These are phyloP conservation scores for Microctenopoma lineatum DNA, from an alignment of 2,797 vertebrate species.

Conservation along the genomic window DNA sequence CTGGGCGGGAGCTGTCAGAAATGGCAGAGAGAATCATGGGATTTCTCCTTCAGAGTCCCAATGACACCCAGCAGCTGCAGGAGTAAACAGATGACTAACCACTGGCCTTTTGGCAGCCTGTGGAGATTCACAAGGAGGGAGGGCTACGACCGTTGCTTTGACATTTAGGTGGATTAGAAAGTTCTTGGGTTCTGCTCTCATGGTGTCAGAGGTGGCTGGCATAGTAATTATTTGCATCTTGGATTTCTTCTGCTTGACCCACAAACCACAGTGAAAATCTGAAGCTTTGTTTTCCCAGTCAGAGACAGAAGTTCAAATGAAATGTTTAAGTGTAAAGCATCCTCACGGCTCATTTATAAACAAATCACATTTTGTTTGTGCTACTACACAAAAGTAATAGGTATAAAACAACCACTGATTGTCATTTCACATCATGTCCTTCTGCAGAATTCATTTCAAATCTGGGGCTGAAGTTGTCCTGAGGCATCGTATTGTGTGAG, in stretches of 20 bases:
- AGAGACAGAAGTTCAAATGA: slow-evolving; percentile 20
- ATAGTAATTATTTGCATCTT: slow-evolving; percentile 73
- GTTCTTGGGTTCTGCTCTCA: slow-evolving; percentile 75
- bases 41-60: slow-evolving; percentile 80
- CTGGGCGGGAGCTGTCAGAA: slow-evolving; percentile 79
- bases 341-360: slow-evolving; percentile 43
- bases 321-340: slow-evolving; percentile 32
- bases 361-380: slow-evolving; percentile 44
- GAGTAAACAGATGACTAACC: slow-evolving; percentile 84
- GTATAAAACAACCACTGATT: slow-evolving; percentile 41
- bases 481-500: slow-evolving; percentile 59
- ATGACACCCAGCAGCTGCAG: slow-evolving; percentile 81
- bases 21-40: slow-evolving; percentile 82
- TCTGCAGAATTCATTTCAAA: slow-evolving; percentile 64
- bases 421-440: slow-evolving; percentile 63
- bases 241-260: slow-evolving; percentile 54
- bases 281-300: slow-evolving; percentile 21
- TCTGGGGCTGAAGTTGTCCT: slow-evolving; percentile 56
- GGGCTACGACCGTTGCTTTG: slow-evolving; percentile 67
- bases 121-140: slow-evolving; percentile 71
- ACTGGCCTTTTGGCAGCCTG: slow-evolving; percentile 81
- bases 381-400: slow-evolving; percentile 28
- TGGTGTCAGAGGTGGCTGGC: slow-evolving; percentile 76
- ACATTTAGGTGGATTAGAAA: slow-evolving; percentile 84
- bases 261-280: slow-evolving; percentile 21